Base-by-base conservation (phyloP, 2,888 invertebrate species). In the Harpalus rubripes region DNA sequence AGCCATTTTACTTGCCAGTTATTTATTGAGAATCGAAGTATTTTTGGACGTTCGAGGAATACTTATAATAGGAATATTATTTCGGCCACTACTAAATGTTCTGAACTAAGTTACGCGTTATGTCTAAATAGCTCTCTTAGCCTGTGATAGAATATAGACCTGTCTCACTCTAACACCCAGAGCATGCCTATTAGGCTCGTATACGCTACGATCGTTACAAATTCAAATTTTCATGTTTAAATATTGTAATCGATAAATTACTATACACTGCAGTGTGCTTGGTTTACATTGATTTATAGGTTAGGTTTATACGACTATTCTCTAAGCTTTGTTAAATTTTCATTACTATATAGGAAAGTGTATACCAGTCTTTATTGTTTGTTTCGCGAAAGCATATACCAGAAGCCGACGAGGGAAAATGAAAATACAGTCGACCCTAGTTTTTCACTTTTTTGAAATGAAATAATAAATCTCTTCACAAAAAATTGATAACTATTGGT, bases 141-240 rank as follows among this genome's bases (percentile, higher is more conserved):
- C 90, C 90, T 91, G 90, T 91, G 91, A 91, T 91, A 91, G 89
- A 90, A 86, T 87, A 87, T 87, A 87, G 86, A 87, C 85, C 86
- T 87, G 86, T 85, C 85, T 86, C 87, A 87, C 86, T 85, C 86
- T 87, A 87, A 85, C 86, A 86, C 85, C 86, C 81, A 85, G 86
- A 82, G 85, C 79, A 85, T 74, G 86, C 79, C 86, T 74, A 72
- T 61, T 74, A 86, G 84, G 79, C 85, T 86, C 85, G 86, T 86
- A 87, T 86, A 86, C 86, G 86, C 86, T 85, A 81, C 79, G 68
- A 80, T 78, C 84, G 65, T 84, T 78, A 72, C 83, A 63, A 78
- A 84, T 84, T 65, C 16, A 63, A 65, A 81, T 52, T 63, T 81
- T 72, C 80, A 72, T 85, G 85, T 85, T 80, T 80, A 82, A 52